These are phyloP conservation scores for Vulpes vulpes DNA, from an alignment of 2,113 vertebrate genomes.

Conservation along the genomic window DNA sequence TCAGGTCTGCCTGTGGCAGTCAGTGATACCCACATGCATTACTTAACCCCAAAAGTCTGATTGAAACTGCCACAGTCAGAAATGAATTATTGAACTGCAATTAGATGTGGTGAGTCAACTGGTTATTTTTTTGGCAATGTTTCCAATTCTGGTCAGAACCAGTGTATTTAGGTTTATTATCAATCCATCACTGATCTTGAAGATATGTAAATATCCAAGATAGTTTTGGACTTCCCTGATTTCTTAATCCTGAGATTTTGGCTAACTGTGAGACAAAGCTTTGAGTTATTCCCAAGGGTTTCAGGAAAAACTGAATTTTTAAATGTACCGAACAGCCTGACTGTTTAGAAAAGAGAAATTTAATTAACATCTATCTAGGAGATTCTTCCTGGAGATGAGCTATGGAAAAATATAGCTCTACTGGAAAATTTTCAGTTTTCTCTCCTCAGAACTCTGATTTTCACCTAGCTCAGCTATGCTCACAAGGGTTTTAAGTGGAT, in stretches of 20 bases:
- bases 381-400: conserved; percentile 54
- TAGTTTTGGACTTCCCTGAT: not conserved
- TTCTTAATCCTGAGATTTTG: conserved; percentile 55
- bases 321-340: conserved; percentile 55
- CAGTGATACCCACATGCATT: conserved; percentile 25
- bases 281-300: conserved; percentile 28
- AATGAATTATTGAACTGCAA: conserved; percentile 48
- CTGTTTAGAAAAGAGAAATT: conserved; percentile 65
- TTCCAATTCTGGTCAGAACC: not conserved
- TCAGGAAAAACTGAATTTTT: conserved; percentile 54
- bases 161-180: not conserved
- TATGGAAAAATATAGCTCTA: conserved; percentile 61
- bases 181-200: not conserved
- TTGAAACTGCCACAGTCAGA: conserved; percentile 46
- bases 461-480: conserved; percentile 28
- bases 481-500: conserved; percentile 51
- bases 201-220: not conserved
- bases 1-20: not conserved
- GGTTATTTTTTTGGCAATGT: conserved; percentile 55
- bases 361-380: conserved; percentile 69
- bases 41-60: conserved; percentile 22
- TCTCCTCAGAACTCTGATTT: conserved; percentile 58
- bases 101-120: conserved; percentile 19
- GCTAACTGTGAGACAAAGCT: not conserved
- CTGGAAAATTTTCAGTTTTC: conserved; percentile 53